Percentiles rank a stretch among this genome's conserved stretches.
Conservation (phyloP, 1,140 invertebrate species). For the Zeugodacus cucurbitae region DNA sequence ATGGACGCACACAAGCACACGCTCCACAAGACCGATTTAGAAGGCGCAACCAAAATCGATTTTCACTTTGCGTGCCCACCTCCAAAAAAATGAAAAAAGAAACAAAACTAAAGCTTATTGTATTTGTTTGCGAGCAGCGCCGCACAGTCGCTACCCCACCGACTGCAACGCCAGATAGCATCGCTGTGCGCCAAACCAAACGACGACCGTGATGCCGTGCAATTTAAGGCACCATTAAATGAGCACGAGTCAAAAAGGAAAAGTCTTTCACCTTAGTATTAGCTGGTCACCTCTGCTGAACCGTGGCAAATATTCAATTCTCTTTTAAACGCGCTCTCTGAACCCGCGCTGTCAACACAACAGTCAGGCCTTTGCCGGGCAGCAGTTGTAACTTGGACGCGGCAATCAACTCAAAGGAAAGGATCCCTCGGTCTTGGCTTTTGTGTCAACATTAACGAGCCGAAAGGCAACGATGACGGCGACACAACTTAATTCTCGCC, state of each 20-base stretch:
- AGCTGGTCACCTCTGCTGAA: slow-evolving; percentile 18
- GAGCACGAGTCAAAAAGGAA: background rate
- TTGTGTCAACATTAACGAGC: slow-evolving; percentile 1
- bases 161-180: background rate
- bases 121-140: background rate
- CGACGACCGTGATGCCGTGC: background rate
- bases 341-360: background rate
- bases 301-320: background rate
- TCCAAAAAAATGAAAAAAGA: background rate
- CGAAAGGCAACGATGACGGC: background rate
- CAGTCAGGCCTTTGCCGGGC: background rate
- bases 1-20: background rate
- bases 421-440: background rate
- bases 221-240: slow-evolving; percentile 11
- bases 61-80: background rate
- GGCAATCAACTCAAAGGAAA: background rate
- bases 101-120: background rate
- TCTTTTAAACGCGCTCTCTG: slow-evolving; percentile 11
- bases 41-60: slow-evolving; percentile 36
- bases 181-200: background rate
- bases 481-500: background rate
- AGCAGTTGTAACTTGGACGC: background rate
- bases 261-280: background rate
- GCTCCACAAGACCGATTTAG: background rate
- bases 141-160: background rate